Evolutionary conservation across 2,113 vertebrate species (phyloP).

Genomic region (Electrona antarctica): DNA sequence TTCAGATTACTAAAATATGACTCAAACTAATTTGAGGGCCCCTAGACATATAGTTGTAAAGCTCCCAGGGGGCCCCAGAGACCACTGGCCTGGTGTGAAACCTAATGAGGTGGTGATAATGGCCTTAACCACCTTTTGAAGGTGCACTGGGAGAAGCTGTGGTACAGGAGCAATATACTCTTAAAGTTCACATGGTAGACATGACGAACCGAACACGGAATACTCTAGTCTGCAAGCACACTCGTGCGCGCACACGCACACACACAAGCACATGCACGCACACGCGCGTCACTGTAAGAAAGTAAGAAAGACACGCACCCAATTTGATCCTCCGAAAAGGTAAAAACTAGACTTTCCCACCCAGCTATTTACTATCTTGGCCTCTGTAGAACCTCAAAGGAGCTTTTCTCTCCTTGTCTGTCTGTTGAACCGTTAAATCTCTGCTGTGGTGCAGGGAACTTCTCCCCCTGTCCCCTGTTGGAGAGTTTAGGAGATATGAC

Average conservation of each 20-base stretch:
- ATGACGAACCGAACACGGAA: too few species aligned
- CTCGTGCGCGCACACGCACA: neutral
- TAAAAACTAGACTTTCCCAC: too few species aligned
- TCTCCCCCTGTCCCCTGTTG: too few species aligned
- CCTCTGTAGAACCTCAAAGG: too few species aligned
- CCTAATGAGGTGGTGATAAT: neutral
- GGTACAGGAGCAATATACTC: neutral
- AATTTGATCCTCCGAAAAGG: too few species aligned
- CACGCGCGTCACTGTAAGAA: neutral
- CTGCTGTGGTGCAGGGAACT: too few species aligned
- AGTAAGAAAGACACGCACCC: neutral
- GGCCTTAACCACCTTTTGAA: neutral
- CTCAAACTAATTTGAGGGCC: neutral
- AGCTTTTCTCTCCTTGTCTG: too few species aligned
- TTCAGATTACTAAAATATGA: too few species aligned
- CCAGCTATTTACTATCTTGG: too few species aligned
- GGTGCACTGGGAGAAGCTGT: neutral
- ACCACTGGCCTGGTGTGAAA: constrained; percentile 19
- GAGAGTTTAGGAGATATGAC: too few species aligned
- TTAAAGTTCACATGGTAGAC: neutral
- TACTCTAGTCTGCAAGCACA: too few species aligned
- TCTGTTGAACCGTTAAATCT: too few species aligned
- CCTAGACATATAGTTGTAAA: neutral
- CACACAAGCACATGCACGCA: neutral
- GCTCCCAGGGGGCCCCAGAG: neutral